These are phyloP conservation scores for Chrysogorgia sp. DNA, from an alignment of 92 coral and sea anemone species.

Conservation along the genomic window DNA sequence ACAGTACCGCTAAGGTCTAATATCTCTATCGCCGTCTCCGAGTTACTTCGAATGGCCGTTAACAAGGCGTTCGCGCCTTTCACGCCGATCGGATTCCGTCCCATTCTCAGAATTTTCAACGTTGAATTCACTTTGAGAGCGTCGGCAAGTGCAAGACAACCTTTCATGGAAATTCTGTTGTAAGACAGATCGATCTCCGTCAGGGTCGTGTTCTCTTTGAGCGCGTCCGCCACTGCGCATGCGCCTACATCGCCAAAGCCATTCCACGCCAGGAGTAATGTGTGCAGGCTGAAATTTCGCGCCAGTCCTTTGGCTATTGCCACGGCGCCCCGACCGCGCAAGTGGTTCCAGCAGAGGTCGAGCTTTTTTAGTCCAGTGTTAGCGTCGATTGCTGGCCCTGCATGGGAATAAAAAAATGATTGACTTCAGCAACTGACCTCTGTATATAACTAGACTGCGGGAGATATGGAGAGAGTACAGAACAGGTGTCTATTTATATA, in stretches of 20 bases:
- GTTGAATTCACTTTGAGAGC: constrained; percentile 81
- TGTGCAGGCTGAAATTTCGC: constrained; percentile 72
- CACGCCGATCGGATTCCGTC: constrained; percentile 76
- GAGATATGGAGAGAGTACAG: too few relatives aligned
- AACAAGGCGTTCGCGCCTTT: constrained; percentile 73
- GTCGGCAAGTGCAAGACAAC: constrained; percentile 73
- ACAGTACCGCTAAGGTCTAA: constrained; percentile 78
- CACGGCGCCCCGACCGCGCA: constrained; percentile 87
- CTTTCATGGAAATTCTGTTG: constrained; percentile 81
- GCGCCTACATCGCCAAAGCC: constrained; percentile 96
- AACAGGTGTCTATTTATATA: too few relatives aligned
- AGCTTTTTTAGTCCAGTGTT: constrained; percentile 77
- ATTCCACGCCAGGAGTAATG: constrained; percentile 86
- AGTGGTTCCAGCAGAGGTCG: constrained; percentile 91
- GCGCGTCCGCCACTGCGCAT: constrained; percentile 84
- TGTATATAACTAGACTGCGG: too few relatives aligned
- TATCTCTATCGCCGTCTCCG: constrained; percentile 70
- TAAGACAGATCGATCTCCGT: constrained; percentile 75
- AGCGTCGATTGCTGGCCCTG: constrained; percentile 86
- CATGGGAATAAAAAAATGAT: not conserved
- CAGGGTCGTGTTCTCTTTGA: constrained; percentile 81
- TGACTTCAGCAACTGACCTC: too few relatives aligned
- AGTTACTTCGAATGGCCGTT: constrained; percentile 75
- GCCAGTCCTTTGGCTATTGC: constrained; percentile 85
- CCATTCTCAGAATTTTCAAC: constrained; percentile 76